Evolutionary conservation across 2,888 invertebrate genomes (phyloP).

Genomic region (Xestia sexstrigata): DNA sequence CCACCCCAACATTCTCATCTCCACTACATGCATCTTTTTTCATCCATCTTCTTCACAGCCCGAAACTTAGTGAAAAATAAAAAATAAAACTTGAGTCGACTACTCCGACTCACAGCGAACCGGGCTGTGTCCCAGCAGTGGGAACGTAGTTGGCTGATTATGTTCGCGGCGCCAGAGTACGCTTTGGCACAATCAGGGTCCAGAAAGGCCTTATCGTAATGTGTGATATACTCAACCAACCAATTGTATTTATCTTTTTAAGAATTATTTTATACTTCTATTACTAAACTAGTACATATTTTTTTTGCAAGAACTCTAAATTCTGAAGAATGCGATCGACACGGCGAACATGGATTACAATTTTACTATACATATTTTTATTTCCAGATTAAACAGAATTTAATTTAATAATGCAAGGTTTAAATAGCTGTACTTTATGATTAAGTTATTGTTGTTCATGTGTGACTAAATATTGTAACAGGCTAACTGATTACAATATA

Average conservation of each 20-base stretch:
- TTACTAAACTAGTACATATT: neutral
- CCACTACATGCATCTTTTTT: too few species aligned
- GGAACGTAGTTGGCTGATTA: neutral
- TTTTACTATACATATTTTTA: neutral
- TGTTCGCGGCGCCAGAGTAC: neutral
- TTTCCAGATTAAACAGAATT: neutral
- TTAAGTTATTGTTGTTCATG: slow-evolving; percentile 4
- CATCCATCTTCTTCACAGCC: too few species aligned
- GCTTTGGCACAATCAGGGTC: neutral
- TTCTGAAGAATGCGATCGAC: neutral
- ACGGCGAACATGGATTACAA: neutral
- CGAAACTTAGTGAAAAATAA: too few species aligned
- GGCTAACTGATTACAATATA: neutral
- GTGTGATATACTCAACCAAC: neutral
- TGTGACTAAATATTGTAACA: slow-evolving; percentile 24
- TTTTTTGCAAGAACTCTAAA: neutral
- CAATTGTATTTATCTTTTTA: neutral
- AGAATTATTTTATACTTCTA: neutral
- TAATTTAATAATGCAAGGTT: slow-evolving; percentile 8
- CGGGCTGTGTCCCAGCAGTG: neutral
- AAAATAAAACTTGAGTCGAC: too few species aligned
- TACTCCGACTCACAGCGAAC: neutral
- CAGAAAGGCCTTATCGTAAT: too few species aligned
- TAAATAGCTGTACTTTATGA: slow-evolving; percentile 1
- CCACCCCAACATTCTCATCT: too few species aligned